phyloP scores from a whole-genome alignment of 2,888 invertebrate species.

The Siphlonurus alternatus region DNA sequence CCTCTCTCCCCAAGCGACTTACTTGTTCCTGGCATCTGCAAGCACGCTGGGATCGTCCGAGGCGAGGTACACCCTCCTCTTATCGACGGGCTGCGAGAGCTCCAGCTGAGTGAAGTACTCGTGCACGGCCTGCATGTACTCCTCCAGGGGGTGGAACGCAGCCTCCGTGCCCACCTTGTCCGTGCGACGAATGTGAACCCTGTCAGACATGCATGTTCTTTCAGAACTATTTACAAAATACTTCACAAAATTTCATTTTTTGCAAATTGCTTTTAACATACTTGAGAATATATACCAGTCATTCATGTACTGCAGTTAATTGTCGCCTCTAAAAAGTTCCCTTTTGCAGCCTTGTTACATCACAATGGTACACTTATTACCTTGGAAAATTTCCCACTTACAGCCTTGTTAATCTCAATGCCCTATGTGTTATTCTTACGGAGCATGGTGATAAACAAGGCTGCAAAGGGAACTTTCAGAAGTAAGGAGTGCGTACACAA shows the following conservation, averaged over 20 bases:
- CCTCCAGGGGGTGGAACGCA: conserved; percentile 81
- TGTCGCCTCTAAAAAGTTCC: too few species aligned
- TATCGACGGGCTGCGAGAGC: conserved; percentile 35
- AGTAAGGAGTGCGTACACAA: too few species aligned
- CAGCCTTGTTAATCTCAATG: too few species aligned
- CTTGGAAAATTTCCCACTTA: too few species aligned
- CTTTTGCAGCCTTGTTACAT: too few species aligned
- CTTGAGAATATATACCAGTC: conserved; percentile 10
- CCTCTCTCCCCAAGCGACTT: conserved; percentile 14
- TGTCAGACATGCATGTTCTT: too few species aligned
- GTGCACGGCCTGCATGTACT: conserved; percentile 88
- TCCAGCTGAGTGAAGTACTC: conserved; percentile 70
- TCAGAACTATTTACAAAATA: too few species aligned
- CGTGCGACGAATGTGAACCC: conserved; percentile 38
- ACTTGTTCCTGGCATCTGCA: conserved; percentile 32
- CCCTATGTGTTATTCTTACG: too few species aligned
- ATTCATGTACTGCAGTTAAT: too few species aligned
- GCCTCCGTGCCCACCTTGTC: conserved; percentile 92
- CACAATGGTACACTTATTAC: too few species aligned
- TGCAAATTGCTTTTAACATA: not conserved
- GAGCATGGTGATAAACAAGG: too few species aligned
- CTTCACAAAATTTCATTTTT: not conserved
- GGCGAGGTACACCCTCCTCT: conserved; percentile 72
- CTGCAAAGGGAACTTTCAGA: too few species aligned
- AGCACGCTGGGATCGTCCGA: conserved; percentile 84